Percentiles rank a stretch among this genome's conserved stretches.
These are phyloP conservation scores for Gymnobelideus leadbeateri DNA, from an alignment of 2,113 vertebrate species.

Conservation along the genomic window DNA sequence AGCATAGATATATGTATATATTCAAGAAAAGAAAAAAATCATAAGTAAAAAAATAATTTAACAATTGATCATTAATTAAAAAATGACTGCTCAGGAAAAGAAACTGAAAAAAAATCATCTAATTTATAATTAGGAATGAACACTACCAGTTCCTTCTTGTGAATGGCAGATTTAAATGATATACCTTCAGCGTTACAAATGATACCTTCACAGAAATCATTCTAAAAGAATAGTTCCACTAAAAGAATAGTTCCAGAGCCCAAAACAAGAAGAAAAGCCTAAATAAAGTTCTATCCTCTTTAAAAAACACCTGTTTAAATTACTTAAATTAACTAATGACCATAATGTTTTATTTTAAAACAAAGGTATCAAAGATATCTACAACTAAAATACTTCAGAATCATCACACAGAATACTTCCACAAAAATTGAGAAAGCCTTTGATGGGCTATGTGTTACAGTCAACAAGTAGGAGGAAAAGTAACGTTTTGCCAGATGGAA, in stretches of 20 bases:
- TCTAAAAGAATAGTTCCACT: background rate
- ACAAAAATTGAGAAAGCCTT: constrained; percentile 43
- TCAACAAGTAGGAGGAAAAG: constrained; percentile 17
- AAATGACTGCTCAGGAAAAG: constrained; percentile 34
- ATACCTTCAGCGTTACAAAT: constrained; percentile 24
- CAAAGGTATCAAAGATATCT: background rate
- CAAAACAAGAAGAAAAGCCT: constrained; percentile 18
- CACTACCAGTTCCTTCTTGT: background rate
- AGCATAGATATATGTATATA: constrained; percentile 23
- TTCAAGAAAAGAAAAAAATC: constrained; percentile 39
- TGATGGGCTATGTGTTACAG: background rate
- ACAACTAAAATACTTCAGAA: constrained; percentile 16
- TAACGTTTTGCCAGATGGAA: background rate
- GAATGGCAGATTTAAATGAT: constrained; percentile 24
- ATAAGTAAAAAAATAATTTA: constrained; percentile 10
- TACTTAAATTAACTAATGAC: background rate
- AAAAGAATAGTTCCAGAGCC: background rate
- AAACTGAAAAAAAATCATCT: constrained; percentile 18
- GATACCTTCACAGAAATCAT: constrained; percentile 11
- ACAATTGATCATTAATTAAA: constrained; percentile 39
- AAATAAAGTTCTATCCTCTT: constrained; percentile 29
- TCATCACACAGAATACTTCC: constrained; percentile 22
- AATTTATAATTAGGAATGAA: constrained; percentile 46
- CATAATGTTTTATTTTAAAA: constrained; percentile 10
- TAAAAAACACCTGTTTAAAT: constrained; percentile 5